Evolutionary conservation across 2,113 vertebrate species (phyloP).

Genomic region (Sterrhoptilus dennistouni): DNA sequence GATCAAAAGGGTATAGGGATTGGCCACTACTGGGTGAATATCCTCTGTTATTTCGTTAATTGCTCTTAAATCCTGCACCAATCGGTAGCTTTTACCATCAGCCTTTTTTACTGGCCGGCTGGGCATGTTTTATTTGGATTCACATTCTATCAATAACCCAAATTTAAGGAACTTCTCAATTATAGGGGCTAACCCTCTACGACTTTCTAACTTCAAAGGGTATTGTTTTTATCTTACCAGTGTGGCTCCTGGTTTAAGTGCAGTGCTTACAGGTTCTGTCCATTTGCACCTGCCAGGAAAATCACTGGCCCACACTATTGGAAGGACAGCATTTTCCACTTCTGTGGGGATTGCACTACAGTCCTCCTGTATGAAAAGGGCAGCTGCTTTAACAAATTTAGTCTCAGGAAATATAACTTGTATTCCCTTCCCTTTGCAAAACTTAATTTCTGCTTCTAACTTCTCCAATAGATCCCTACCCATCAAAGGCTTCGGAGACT

Average conservation of each 20-base stretch:
- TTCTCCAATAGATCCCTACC: not conserved
- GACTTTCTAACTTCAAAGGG: not conserved
- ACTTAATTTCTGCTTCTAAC: not conserved
- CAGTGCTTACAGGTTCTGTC: not conserved
- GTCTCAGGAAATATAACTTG: not conserved
- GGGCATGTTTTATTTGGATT: not conserved
- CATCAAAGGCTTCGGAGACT: not conserved
- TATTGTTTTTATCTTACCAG: not conserved
- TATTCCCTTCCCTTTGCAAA: not conserved
- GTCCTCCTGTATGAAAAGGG: not conserved
- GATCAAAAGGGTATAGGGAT: not conserved
- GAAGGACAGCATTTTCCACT: not conserved
- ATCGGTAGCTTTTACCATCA: not conserved
- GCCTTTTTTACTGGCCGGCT: not conserved
- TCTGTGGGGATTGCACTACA: not conserved
- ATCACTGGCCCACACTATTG: not conserved
- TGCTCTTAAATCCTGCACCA: not conserved
- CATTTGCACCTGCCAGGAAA: not conserved
- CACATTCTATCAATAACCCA: not conserved
- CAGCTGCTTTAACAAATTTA: not conserved
- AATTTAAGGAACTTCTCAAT: not conserved
- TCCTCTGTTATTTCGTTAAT: not conserved
- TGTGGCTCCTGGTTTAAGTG: not conserved
- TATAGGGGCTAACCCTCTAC: not conserved
- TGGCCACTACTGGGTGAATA: not conserved